Evolutionary conservation across 2,797 vertebrate genomes (phyloP), one percentile per base, ranked within the genome.

Genomic region (Garrulus glandarius): DNA sequence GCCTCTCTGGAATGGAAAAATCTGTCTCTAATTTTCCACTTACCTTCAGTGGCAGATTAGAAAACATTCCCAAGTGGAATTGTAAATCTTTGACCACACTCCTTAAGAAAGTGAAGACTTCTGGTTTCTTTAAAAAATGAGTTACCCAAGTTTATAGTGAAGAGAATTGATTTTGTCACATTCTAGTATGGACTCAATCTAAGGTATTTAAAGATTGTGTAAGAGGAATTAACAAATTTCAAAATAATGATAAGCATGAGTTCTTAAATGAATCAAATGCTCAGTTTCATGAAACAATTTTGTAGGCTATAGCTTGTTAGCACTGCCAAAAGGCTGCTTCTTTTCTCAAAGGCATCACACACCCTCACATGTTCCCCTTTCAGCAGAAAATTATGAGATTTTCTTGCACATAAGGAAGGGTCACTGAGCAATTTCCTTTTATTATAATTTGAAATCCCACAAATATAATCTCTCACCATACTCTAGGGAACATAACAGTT

Each of bases 391-490:
- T 97, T 93, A 85, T 89, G 93, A 29, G 74, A 95, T 90, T 97
- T 96, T 84, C 93, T 95, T 71, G 67, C 80, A 77, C 32, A 18
- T 93, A 91, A 95, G 90, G 83, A 96, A 95, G 89, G 94, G 95
- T 89, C 89, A 96, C 91, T 76, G 4, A 85, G 93, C 92, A 97
- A 97, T 97, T 98, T 97, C 95, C 97, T 98, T 89, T 97, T 78
- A 79, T 94, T 93, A 78, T 97, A 93, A 97, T 94, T 94, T 97
- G 93, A 96, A 98, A 97, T 95, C 92, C 89, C 5, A 0, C 86
- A 96, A 93, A 96, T 92, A 94, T 32, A 80, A 95, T 88, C 96
- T 94, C 91, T 96, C 76, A 49, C 68, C 72, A 19, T 83, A 65
- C 90, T 86, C 88, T 46, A 24, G 93, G 79, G 96, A 95, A 23